Base-by-base conservation (phyloP, 2,888 invertebrate species). In the Electrophaes corylata region DNA sequence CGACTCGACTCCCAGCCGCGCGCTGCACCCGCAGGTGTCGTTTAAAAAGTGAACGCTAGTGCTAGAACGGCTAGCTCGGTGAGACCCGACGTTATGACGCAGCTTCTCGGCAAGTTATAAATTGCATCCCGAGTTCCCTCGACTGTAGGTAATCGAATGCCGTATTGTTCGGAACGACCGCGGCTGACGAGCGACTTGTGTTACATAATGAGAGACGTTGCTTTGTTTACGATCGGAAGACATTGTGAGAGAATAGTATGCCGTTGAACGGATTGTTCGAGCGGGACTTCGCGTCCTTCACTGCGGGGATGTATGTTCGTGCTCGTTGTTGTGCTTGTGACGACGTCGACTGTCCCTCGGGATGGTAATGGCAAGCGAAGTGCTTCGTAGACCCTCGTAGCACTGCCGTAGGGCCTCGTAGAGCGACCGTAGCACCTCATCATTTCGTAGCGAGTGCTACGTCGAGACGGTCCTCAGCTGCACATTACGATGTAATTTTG, bases 401-500 rank as follows among this genome's bases (percentile, higher is more conserved):
- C 43, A 11, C 26, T 4, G 11, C 23, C 26, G 51, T 44, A 51
- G 51, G 10, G 26, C 51, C 33, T 44, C 51, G 51, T 51, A 51
- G 51, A 35, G 43, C 20, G 12, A 39, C 45, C 45, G 52, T 53
- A 45, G 52, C 45, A 53, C 31, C 31, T 39, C 52, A 16, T 45
- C 18, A 45, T 39, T 53, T 37, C 20, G 29, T 39, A 39, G 19
- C 43, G 2, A 37, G 44, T 45, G 31, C 45, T 53, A 51, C 33
- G 40, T 12, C 40, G 49, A 4, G 18, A 14, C 44, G 3, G 44
- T 45, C n/a, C 29, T 10, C 16, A 8, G 40, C 11, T 33, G 47
- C 18, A 10, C 10, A 29, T 6, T 14, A 4, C 19, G 20, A 46
- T 47, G 11, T 26, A 14, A 26, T 37, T 47, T 37, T 14, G 37